A percentile compares a stretch with the other conserved stretches of the same genome.
These are phyloP conservation scores for Dolichotis patagonum DNA, from an alignment of 2,113 vertebrate species.

Conservation along the genomic window DNA sequence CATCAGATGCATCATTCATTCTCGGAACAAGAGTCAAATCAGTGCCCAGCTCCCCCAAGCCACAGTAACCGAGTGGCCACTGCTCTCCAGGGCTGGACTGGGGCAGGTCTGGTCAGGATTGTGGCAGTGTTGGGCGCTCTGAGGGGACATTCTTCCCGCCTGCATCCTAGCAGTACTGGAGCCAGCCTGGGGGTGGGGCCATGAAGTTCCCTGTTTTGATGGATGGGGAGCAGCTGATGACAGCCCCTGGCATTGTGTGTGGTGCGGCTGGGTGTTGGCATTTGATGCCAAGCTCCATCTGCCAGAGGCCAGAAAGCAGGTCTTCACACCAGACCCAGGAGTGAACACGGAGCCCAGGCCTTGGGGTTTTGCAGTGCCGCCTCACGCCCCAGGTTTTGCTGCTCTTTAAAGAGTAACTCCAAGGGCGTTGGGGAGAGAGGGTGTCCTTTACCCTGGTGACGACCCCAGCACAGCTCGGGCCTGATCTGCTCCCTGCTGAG, in stretches of 20 bases:
- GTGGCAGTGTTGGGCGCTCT: not conserved
- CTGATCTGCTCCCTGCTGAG: not conserved
- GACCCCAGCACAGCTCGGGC: not conserved
- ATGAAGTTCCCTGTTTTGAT: not conserved
- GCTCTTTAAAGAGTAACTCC: not conserved
- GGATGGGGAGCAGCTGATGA: not conserved
- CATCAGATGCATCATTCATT: accelerated
- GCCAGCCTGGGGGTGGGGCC: not conserved
- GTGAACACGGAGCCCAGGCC: not conserved
- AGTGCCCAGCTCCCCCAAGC: not conserved
- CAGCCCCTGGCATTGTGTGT: not conserved
- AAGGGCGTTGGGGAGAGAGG: not conserved
- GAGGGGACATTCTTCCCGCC: not conserved
- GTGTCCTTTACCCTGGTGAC: not conserved
- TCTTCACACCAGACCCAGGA: not conserved
- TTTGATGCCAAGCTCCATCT: not conserved
- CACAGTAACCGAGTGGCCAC: accelerated
- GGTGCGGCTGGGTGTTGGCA: not conserved
- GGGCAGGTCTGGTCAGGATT: not conserved
- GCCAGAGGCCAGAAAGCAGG: not conserved
- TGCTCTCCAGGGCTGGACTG: not conserved
- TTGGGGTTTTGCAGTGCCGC: not conserved
- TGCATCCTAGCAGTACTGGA: not conserved
- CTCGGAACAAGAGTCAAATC: not conserved
- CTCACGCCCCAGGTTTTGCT: not conserved